A percentile compares a stretch with the other conserved stretches of the same genome.
Evolutionary conservation across 2,797 vertebrate species (phyloP).

Genomic region (Trematocara caparti): DNA sequence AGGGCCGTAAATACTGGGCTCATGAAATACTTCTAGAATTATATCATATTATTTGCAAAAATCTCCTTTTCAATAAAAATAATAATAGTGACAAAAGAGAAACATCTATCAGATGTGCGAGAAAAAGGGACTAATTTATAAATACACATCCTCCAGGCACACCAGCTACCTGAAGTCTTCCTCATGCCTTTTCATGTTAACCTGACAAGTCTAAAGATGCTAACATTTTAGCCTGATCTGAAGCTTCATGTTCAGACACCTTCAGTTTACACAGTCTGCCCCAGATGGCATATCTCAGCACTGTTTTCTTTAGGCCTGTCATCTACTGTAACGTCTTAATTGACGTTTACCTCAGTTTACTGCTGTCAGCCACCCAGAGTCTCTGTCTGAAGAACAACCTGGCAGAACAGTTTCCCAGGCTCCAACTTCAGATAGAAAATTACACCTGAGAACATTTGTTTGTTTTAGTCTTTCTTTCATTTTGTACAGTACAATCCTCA

Average conservation of each 20-base stretch:
- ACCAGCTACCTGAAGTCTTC: neutral
- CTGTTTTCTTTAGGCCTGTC: constrained; percentile 66
- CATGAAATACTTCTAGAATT: neutral
- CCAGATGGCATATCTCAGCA: constrained; percentile 53
- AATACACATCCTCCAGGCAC: neutral
- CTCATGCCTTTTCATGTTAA: constrained; percentile 56
- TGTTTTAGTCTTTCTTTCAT: constrained; percentile 23
- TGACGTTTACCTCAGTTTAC: constrained; percentile 66
- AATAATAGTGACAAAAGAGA: neutral
- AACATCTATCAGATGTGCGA: neutral
- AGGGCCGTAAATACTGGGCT: neutral
- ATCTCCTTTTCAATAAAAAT: neutral
- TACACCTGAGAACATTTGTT: constrained; percentile 50
- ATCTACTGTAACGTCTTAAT: constrained; percentile 69
- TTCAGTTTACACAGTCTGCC: constrained; percentile 63
- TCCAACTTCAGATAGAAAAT: constrained; percentile 47
- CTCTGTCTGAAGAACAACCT: constrained; percentile 47
- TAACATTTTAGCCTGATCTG: constrained; percentile 49
- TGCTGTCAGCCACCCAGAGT: constrained; percentile 54
- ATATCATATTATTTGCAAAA: neutral
- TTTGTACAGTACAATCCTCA: constrained; percentile 8
- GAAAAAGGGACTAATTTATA: neutral
- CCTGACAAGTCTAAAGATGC: constrained; percentile 56
- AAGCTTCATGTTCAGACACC: constrained; percentile 69
- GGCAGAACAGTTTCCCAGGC: constrained; percentile 55